Base-by-base conservation (phyloP, 2,888 invertebrate genomes). In the Anthophora plumipes region DNA sequence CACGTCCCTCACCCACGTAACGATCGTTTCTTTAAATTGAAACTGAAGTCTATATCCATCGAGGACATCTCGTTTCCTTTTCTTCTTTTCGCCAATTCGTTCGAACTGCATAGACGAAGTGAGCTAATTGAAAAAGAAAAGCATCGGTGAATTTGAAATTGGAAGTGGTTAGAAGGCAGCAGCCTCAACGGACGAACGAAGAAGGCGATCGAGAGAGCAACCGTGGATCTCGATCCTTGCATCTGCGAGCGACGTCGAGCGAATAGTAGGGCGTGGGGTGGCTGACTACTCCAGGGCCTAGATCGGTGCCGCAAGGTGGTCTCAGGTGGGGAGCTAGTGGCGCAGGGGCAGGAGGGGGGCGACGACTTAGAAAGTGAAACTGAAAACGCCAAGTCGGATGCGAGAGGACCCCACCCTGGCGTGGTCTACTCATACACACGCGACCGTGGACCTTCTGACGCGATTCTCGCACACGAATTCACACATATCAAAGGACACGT, bases 281-380 rank as follows among this genome's bases (percentile, higher is more conserved):
- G 82, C 70, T 80, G 86, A 81, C 83, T 85, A 77, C 82, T 79
- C 80, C 78, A 78, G 80, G 80, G 88, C 85, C 78, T 74, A 76
- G 87, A 87, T 86, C 83, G 85, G 74, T 86, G 82, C 87, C 75
- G 85, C 87, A 83, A 85, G 85, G 87, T 87, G 85, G 87, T 64
- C 82, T 73, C 70, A 69, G 80, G 78, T 76, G 80, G 79, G 64
- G 78, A 59, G 48, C 54, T 66, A 60, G 41, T 64, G 60, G 72
- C 3, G 60, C 43, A 50, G 67, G 48, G 52, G 74, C 55, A 41
- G 39, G 68, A 82, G 88, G 85, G 85, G 87, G 87, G 84, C 85
- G 90, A 89, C 91, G 90, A 90, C 91, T 93, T 93, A 93, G 93
- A 93, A 93, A 93, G 93, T 93, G 93, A 93, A 93, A 93, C 93